phyloP scores from a whole-genome alignment of 2,113 vertebrate species.

The Merops nubicus region DNA sequence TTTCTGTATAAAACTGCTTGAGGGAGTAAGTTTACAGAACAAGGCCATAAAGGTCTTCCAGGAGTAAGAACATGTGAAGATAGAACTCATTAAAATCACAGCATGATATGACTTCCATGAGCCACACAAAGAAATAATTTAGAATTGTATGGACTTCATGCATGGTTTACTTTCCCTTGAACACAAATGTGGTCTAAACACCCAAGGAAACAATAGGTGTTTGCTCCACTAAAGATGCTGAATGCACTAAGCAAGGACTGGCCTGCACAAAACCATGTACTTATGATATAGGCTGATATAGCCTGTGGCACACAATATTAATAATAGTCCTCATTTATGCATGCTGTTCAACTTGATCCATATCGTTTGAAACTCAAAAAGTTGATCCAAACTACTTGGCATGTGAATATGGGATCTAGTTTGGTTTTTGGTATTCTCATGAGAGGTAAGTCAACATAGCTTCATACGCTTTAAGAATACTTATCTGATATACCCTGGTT shows the following conservation, averaged over 20 bases:
- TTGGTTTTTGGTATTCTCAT: not conserved
- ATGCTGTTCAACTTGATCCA: not conserved
- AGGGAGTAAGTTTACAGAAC: slow-evolving; percentile 3
- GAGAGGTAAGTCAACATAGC: not conserved
- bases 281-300: not conserved
- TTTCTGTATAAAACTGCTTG: not conserved
- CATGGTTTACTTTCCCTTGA: not conserved
- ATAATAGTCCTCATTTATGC: not conserved
- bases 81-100: slow-evolving; percentile 49
- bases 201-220: not conserved
- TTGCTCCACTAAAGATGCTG: not conserved
- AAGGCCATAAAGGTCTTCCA: not conserved
- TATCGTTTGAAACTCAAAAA: not conserved
- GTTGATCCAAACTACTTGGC: not conserved
- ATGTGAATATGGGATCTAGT: not conserved
- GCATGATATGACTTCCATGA: not conserved
- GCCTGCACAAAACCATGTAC: not conserved
- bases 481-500: not conserved
- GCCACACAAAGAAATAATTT: slow-evolving; percentile 20
- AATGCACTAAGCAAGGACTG: not conserved
- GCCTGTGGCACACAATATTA: not conserved
- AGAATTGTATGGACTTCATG: not conserved
- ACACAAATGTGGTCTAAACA: not conserved
- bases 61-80: not conserved
- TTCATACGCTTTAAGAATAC: not conserved